Base-by-base conservation (phyloP, 2,888 invertebrate species). In the Agrotis exclamationis region DNA sequence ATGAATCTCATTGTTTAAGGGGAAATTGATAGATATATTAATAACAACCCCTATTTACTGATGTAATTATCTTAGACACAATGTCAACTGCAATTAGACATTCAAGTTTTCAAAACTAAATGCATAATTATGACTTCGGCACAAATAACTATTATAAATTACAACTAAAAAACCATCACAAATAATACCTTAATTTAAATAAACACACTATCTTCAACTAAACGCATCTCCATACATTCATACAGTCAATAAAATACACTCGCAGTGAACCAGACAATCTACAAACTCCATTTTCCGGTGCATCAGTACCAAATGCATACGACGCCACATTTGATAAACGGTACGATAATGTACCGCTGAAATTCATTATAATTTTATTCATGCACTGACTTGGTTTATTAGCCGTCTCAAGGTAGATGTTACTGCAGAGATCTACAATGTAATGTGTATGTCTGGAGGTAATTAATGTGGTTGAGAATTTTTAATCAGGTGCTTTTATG, bases 341-440 rank as follows among this genome's bases (percentile, higher is more conserved):
- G 86, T 80, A 87, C 86, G 88, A 90, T 91, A 91, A 89, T 90
- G 88, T 89, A 86, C 81, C 83, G 86, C 84, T 86, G 89, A 92
- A 92, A 94, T 94, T 93, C 91, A 94, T 94, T 93, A 94, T 93
- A 91, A 94, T 94, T 94, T 93, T 94, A 95, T 95, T 94, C 94
- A 94, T 92, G n/a, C 33, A 56, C 56, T 56, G 83, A 75, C 79
- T 82, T 79, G 87, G 91, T 92, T 93, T 93, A 93, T 92, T 90
- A 92, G 84, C 86, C 45, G 82, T 77, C 85, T 85, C 77, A 57
- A 76, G 60, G 70, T 84, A 75, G 74, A 78, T 76, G 74, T 47
- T 74, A 58, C 71, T 72, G 64, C 70, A 56, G 45, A 63, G 62
- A 85, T 84, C 80, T 88, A 88, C 86, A 86, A 79, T 86, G 89